Conservation (phyloP, 2,888 invertebrate genomes). For the Sarcophaga rosellei region DNA sequence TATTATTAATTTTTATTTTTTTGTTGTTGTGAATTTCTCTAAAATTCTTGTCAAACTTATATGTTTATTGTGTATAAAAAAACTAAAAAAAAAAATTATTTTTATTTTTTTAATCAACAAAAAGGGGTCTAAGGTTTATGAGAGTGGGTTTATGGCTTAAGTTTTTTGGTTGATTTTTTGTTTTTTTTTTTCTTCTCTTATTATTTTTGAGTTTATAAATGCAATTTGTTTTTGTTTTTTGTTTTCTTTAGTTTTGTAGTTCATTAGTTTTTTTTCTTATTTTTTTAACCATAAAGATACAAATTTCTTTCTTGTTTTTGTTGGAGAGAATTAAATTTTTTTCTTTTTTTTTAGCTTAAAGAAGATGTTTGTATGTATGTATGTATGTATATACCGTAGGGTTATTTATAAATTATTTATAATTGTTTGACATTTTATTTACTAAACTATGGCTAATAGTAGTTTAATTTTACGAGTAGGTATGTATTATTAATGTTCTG, state of each 20-base stretch:
- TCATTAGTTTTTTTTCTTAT: background rate
- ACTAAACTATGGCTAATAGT: slow-evolving; percentile 58
- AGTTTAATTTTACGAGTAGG: background rate
- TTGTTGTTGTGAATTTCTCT: background rate
- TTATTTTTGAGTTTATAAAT: slow-evolving; percentile 34
- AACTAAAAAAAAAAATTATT: slow-evolving; percentile 34
- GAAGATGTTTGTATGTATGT: background rate
- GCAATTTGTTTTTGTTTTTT: slow-evolving; percentile 47
- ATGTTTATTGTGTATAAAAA: background rate
- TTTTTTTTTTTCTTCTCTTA: slow-evolving; percentile 10
- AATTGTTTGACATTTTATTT: background rate
- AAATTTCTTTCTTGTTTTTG: slow-evolving; percentile 7
- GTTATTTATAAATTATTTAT: background rate
- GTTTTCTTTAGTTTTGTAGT: background rate
- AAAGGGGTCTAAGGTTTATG: slow-evolving; percentile 1
- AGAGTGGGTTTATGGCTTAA: background rate
- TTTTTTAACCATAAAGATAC: slow-evolving; percentile 19
- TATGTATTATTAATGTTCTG: background rate
- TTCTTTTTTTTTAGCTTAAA: slow-evolving; percentile 5
- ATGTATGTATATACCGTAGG: background rate
- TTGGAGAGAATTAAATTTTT: slow-evolving; percentile 30
- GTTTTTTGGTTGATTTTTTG: slow-evolving; percentile 12
- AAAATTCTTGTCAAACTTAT: too few species aligned
- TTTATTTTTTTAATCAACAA: slow-evolving; percentile 4
- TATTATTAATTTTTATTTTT: background rate